Conservation (phyloP, 2,113 vertebrate species). For the Falcunculus frontatus region DNA sequence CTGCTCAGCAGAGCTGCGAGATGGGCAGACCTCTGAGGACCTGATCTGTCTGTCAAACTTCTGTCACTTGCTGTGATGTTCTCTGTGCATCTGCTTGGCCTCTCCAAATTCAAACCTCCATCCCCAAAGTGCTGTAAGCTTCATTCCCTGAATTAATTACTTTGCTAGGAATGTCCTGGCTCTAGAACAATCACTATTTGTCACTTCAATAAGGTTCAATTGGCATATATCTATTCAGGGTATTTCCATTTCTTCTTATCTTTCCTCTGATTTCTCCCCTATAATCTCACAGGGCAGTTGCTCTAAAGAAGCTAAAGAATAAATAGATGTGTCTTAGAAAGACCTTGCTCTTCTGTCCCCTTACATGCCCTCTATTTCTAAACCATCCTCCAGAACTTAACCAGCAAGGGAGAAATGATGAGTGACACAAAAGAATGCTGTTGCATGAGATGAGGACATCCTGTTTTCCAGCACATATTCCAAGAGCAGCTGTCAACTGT, state of each 20-base stretch:
- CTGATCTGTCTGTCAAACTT: constrained; percentile 9
- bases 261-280: background rate
- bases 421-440: background rate
- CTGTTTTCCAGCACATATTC: background rate
- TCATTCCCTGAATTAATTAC: background rate
- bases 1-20: background rate
- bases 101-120: background rate
- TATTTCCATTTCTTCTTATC: background rate
- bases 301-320: background rate
- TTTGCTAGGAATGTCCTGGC: background rate
- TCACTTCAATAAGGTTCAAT: background rate
- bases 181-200: background rate
- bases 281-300: background rate
- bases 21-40: background rate
- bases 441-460: background rate
- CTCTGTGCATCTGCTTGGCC: background rate
- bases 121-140: background rate
- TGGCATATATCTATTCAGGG: background rate
- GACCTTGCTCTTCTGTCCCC: background rate
- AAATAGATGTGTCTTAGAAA: background rate
- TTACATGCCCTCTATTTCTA: background rate
- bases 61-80: background rate
- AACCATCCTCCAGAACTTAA: background rate
- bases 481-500: constrained; percentile 26
- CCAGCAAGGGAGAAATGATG: background rate